phyloP scores from a whole-genome alignment of 2,888 invertebrate genomes.

The Acrobeloides nanus region DNA sequence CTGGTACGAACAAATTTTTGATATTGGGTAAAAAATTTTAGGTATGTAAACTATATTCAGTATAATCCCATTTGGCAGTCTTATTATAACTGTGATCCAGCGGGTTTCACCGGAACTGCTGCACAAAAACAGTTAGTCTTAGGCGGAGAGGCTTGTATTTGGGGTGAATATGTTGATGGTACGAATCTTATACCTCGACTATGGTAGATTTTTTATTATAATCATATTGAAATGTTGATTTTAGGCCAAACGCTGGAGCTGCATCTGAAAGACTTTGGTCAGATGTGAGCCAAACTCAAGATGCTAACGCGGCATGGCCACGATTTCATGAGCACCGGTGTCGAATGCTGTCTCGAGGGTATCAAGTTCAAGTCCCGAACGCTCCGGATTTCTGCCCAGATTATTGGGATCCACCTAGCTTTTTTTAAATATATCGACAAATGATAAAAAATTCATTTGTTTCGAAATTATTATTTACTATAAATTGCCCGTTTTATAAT shows the following conservation, averaged over 20 bases:
- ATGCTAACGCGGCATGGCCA: no score
- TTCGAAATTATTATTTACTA: no score
- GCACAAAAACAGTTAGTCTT: constrained; percentile 65
- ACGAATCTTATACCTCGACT: no score
- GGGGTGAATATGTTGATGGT: constrained; percentile 64
- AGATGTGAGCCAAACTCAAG: constrained; percentile 53
- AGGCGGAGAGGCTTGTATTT: constrained; percentile 81
- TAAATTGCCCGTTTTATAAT: no score
- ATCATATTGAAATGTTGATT: no score
- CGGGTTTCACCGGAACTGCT: constrained; percentile 55
- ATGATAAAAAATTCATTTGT: no score
- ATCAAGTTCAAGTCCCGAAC: constrained; percentile 65
- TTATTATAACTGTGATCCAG: constrained; percentile 55
- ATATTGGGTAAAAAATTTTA: no score
- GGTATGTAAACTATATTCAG: constrained; percentile 61
- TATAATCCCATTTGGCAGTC: constrained; percentile 53
- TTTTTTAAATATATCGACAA: no score
- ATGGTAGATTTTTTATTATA: no score
- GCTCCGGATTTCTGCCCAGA: constrained; percentile 66
- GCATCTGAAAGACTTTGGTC: constrained; percentile 80
- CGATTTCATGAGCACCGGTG: constrained; percentile 71
- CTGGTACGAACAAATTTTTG: no score
- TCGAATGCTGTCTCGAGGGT: constrained; percentile 65
- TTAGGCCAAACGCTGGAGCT: constrained; percentile 71
- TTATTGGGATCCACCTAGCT: no score